Evolutionary conservation across 2,113 vertebrate genomes (phyloP).

Genomic region (Sminthopsis crassicaudata): DNA sequence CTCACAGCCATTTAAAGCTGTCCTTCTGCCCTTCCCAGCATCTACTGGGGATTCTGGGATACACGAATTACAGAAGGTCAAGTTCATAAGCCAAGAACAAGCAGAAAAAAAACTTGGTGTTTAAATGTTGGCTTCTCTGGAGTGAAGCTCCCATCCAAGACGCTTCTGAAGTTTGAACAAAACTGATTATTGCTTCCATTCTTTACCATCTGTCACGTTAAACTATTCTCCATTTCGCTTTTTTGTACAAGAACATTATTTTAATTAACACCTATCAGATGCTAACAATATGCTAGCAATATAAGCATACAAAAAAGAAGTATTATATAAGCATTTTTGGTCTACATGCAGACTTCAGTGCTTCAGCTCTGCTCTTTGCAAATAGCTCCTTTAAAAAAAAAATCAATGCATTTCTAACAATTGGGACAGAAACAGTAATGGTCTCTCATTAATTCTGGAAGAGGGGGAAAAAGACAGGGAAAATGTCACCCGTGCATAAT

Average conservation of each 20-base stretch:
- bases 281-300: neutral
- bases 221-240: neutral
- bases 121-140: neutral
- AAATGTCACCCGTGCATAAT: neutral
- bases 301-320: conserved; percentile 13
- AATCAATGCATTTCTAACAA: conserved; percentile 29
- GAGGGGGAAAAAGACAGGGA: neutral
- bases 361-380: neutral
- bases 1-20: neutral
- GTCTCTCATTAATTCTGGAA: conserved; percentile 29
- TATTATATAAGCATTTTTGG: conserved; percentile 2
- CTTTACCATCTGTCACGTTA: conserved; percentile 5
- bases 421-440: neutral
- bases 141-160: neutral
- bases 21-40: neutral
- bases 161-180: conserved; percentile 15
- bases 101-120: neutral
- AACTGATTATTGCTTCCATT: neutral
- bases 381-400: neutral
- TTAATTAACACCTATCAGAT: conserved; percentile 14
- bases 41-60: neutral
- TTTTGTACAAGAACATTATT: conserved; percentile 2
- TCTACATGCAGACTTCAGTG: neutral
- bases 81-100: conserved; percentile 23
- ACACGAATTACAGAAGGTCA: neutral